phyloP scores from a whole-genome alignment of 2,888 invertebrate species.

The Chirona hameri region DNA sequence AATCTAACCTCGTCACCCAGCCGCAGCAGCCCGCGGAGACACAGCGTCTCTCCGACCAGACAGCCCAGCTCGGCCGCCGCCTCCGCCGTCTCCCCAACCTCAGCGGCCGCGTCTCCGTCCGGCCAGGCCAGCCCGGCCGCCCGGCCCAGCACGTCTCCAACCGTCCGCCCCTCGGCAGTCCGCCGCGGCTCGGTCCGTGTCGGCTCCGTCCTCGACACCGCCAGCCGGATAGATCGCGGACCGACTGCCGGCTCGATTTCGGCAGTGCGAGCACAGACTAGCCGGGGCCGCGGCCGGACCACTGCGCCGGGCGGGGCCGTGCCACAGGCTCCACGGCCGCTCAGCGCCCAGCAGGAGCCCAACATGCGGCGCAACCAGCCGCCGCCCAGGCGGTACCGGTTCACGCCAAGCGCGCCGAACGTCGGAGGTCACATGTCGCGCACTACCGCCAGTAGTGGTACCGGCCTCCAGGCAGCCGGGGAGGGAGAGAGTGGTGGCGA shows the following conservation, averaged over 20 bases:
- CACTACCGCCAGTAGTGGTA: background rate
- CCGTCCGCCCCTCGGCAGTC: background rate
- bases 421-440: background rate
- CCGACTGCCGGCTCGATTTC: background rate
- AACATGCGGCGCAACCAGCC: conserved; percentile 4
- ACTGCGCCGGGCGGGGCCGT: background rate
- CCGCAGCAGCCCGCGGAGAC: background rate
- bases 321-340: conserved; percentile 3
- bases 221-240: background rate
- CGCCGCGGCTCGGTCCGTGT: background rate
- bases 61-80: too few species aligned
- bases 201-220: background rate
- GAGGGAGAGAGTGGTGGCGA: background rate
- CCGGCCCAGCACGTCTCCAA: background rate
- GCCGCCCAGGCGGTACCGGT: background rate
- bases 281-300: background rate
- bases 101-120: too few species aligned
- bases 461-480: background rate
- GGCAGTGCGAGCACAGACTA: background rate
- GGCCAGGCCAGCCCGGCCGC: background rate
- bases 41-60: too few species aligned
- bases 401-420: background rate
- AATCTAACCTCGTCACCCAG: background rate
- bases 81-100: too few species aligned
- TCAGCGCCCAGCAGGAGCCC: background rate